A percentile compares a stretch with the other conserved stretches of the same genome.
Conservation (phyloP, 35 echinoderm and acorn worm genomes). For the Antedon bifida region DNA sequence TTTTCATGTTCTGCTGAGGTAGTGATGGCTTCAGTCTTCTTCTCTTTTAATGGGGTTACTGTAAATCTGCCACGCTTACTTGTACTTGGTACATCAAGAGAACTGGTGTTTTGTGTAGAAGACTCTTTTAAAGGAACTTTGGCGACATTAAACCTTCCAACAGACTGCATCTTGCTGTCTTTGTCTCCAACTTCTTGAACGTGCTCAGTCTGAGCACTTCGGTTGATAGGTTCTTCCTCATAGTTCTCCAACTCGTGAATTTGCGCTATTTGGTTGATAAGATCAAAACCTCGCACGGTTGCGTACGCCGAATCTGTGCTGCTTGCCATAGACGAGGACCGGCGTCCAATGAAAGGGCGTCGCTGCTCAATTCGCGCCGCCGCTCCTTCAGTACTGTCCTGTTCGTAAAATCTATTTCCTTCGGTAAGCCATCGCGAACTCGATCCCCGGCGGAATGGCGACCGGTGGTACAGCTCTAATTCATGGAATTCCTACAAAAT, state of each 20-base stretch:
- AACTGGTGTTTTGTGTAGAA: no score
- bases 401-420: neutral
- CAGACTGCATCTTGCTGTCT: neutral
- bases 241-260: neutral
- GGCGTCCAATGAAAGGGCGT: neutral
- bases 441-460: neutral
- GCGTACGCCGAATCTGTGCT: neutral
- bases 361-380: neutral
- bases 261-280: neutral
- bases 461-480: neutral
- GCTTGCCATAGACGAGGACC: neutral
- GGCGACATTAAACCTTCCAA: neutral
- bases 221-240: neutral
- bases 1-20: no score
- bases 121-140: neutral
- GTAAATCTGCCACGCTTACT: no score
- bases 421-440: neutral
- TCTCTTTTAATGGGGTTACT: no score
- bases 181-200: neutral
- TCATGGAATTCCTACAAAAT: neutral
- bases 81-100: no score
- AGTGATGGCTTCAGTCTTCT: no score
- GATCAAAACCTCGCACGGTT: neutral
- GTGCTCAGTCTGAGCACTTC: neutral
- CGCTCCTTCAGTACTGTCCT: neutral